These are phyloP conservation scores for Heliothis subflexa DNA, from an alignment of 1,140 invertebrate genomes.

Conservation along the genomic window DNA sequence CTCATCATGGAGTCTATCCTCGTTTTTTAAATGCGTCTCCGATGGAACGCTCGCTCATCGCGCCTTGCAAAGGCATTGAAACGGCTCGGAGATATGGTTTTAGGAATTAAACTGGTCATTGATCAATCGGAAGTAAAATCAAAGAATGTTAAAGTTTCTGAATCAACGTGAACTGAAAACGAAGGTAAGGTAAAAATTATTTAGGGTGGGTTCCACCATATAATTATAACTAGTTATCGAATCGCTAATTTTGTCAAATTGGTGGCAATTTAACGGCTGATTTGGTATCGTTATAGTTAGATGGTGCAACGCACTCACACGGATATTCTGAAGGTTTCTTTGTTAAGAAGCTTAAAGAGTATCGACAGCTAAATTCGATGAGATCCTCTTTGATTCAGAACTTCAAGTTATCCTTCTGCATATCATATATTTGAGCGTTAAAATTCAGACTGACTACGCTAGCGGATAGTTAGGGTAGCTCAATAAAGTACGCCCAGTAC, in stretches of 20 bases:
- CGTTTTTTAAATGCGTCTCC: constrained; percentile 78
- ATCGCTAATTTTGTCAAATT: no score
- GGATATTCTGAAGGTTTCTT: no score
- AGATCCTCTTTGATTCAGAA: neutral
- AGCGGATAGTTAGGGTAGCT: constrained; percentile 30
- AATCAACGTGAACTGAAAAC: neutral
- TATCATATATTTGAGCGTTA: constrained; percentile 14
- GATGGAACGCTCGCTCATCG: constrained; percentile 37
- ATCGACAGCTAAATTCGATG: neutral
- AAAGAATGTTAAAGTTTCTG: neutral
- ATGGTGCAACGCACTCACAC: no score
- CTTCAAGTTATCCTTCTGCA: neutral
- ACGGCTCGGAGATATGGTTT: constrained; percentile 48
- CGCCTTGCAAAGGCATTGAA: constrained; percentile 65
- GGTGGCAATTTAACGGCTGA: no score
- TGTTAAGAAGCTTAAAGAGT: neutral
- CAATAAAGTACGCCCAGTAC: constrained; percentile 16
- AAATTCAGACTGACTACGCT: constrained; percentile 43
- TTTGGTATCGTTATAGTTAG: no score
- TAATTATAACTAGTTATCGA: no score
- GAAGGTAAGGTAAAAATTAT: neutral
- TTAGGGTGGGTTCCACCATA: no score
- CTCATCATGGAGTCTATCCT: constrained; percentile 84
- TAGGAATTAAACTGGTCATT: neutral
- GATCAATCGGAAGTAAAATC: neutral